A percentile compares a stretch with the other conserved stretches of the same genome.
Conservation (phyloP, 2,888 invertebrate species). For the Tenthredo distinguenda region DNA sequence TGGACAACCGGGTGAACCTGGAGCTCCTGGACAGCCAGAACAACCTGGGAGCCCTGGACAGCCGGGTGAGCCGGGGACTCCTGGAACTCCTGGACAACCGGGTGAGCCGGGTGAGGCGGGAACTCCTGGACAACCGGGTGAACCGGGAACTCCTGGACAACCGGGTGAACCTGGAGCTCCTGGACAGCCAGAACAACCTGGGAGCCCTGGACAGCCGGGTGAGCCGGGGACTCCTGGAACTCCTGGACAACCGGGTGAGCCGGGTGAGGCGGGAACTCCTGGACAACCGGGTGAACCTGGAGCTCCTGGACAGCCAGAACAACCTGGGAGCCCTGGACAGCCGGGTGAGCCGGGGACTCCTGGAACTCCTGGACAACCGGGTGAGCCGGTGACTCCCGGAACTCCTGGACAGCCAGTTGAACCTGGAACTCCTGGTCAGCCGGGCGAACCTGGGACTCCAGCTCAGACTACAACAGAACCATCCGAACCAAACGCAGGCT, state of each 20-base stretch:
- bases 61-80: slow-evolving; percentile 1
- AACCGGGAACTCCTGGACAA: slow-evolving; percentile 47
- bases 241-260: slow-evolving; percentile 54
- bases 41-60: slow-evolving; percentile 31
- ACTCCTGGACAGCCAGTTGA: background rate
- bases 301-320: background rate
- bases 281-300: slow-evolving; percentile 56
- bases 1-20: slow-evolving; percentile 36
- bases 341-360: slow-evolving; percentile 40
- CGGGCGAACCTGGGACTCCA: background rate
- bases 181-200: too few species aligned
- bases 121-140: slow-evolving; percentile 37
- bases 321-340: slow-evolving; percentile 28
- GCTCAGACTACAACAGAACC: background rate
- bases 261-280: slow-evolving; percentile 60
- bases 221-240: background rate
- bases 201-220: slow-evolving; percentile 6
- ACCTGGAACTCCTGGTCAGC: background rate
- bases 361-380: slow-evolving; percentile 50
- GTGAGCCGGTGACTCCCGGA: slow-evolving; percentile 42
- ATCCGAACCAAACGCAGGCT: background rate
- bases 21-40: slow-evolving; percentile 18
- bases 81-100: slow-evolving; percentile 46
- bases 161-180: slow-evolving; percentile 33
- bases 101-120: slow-evolving; percentile 43